Evolutionary conservation across 1,140 invertebrate species (phyloP), one percentile per base, ranked within the genome.

Genomic region (Leptopilina boulardi): DNA sequence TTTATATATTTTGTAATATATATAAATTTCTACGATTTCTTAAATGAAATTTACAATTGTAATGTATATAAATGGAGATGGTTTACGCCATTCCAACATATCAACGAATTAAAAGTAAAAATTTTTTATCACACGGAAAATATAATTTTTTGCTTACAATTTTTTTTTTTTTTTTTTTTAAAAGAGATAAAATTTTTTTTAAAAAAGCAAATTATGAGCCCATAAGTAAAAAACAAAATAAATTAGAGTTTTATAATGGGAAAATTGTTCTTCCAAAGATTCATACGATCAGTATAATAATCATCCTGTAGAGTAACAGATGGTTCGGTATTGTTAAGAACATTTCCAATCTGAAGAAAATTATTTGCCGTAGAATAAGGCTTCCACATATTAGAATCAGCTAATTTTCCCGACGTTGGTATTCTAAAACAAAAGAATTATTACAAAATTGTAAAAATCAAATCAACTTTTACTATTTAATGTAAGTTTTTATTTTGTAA

Each of bases 321-420:
- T 15, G 26, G 59, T 1, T 66, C 59, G 6, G 59, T 66, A n/a
- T 66, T 66, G n/a, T 66, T 66, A 6, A 6, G 30, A 30, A 66
- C n/a, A 30, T 66, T 66, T 66, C 59, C 59, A 66, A 66, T 66
- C 4, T 66, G 59, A 6, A 66, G 59, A 30, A 66, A 66, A 23
- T 23, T 66, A 34, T 30, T 34, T 5, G 11, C n/a, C 26, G 13
- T 13, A 2, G 23, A 15, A 13, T 66, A 66, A 30, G 59, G 59
- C 4, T 66, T 23, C 59, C 59, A 66, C 6, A 66, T 23, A 30
- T 66, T 8, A 26, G 21, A 8, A n/a, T n/a, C 26, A n/a, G 59
- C 59, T 30, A 66, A 66, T 30, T 30, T 11, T n/a, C 15, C n/a
- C 11, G 59, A 66, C 6, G 13, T 66, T 34, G 59, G 59, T 66